Evolutionary conservation across 2,797 vertebrate species (phyloP), one percentile per base, ranked within the genome.

Genomic region (Loriculus beryllinus): DNA sequence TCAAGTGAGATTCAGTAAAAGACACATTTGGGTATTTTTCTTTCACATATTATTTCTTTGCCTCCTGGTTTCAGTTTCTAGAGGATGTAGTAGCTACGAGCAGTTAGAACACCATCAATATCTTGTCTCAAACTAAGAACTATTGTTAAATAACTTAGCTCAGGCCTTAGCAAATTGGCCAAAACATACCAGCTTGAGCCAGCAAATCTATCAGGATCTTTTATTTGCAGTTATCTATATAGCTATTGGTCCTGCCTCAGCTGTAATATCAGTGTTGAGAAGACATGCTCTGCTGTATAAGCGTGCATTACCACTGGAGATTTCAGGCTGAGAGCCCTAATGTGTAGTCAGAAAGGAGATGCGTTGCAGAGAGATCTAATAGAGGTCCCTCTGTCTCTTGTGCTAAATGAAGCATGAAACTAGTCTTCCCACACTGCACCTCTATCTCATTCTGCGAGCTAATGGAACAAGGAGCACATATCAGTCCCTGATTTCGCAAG

Each of bases 381-480:
- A 60, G n/a, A 95, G 86, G 81, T 92, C 91, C 88, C 83, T 90
- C 90, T 94, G 90, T 90, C 88, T 82, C 74, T 93, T 77, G 88
- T 85, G 95, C 80, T 95, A 92, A 96, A 93, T 80, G 93, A 96
- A 93, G 89, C 87, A 37, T 7, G 12, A 82, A 95, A 90, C 82
- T 76, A 68, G 49, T 83, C 76, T 92, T 93, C 89, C 91, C 92
- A 83, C 85, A 56, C 29, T 6, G 33, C 82, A 47, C 48, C 56
- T 86, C 78, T 29, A 5, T 84, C 88, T 77, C 64, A 60, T 51
- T 45, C 43, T 33, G 70, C 1, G 5, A 91, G 68, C 82, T 93
- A 62, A 92, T 84, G 84, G 95, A 91, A 89, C 79, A 56, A 43
- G 89, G 90, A 71, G 71, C 83, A 35, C 9, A 0, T 14, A 54